Conservation (phyloP, 2,797 vertebrate species). For the Philypnodon macrostomus region DNA sequence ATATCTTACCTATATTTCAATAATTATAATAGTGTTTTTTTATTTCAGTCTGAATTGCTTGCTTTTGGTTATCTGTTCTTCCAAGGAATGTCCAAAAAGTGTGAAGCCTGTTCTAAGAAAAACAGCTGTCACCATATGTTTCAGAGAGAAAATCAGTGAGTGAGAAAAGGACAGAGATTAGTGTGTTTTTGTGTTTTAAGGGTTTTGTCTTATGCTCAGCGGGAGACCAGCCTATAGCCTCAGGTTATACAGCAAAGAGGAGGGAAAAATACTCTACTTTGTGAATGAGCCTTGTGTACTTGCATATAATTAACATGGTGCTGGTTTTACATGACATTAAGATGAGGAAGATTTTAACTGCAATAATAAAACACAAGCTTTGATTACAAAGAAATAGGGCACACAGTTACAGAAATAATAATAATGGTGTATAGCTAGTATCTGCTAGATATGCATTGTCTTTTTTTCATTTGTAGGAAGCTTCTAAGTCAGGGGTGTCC, state of each 20-base stretch:
- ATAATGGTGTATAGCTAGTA: too few relatives aligned
- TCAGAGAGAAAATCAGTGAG: background rate
- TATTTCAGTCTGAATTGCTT: too few relatives aligned
- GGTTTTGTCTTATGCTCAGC: conserved; percentile 87
- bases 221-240: conserved; percentile 83
- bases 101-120: background rate
- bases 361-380: background rate
- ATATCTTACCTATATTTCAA: too few relatives aligned
- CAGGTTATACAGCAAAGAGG: conserved; percentile 88
- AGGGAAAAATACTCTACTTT: conserved; percentile 70
- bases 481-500: too few relatives aligned
- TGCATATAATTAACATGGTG: background rate
- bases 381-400: too few relatives aligned
- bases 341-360: background rate
- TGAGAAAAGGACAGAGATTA: conserved; percentile 37
- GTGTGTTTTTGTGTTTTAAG: conserved; percentile 68
- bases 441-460: too few relatives aligned
- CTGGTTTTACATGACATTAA: background rate
- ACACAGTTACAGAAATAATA: too few relatives aligned
- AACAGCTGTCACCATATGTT: conserved; percentile 6
- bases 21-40: too few relatives aligned
- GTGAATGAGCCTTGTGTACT: conserved; percentile 19
- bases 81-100: background rate
- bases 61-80: conserved; percentile 2
- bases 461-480: too few relatives aligned